Percentiles rank a stretch among this genome's conserved stretches.
Conservation (phyloP, 2,888 invertebrate species). For the Epiperipatus broadwayi region DNA sequence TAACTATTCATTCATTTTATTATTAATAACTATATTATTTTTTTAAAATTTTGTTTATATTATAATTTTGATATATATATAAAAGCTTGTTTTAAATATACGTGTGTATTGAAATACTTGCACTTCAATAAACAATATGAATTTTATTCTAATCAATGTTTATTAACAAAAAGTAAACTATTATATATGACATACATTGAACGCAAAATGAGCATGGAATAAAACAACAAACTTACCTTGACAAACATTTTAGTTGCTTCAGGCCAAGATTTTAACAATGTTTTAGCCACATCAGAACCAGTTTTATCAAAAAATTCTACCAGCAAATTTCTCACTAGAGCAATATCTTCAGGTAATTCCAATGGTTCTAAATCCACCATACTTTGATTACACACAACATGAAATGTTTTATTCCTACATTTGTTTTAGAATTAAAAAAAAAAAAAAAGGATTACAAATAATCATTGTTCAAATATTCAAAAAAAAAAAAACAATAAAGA, state of each 20-base stretch:
- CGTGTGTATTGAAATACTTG: too few relatives aligned
- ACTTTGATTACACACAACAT: slow-evolving; percentile 57
- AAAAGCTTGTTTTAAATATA: too few relatives aligned
- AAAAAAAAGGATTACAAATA: slow-evolving; percentile 5
- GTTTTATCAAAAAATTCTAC: slow-evolving; percentile 70
- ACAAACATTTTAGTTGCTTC: slow-evolving; percentile 55
- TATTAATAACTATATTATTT: too few relatives aligned
- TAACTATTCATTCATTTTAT: too few relatives aligned
- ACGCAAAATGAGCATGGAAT: too few relatives aligned
- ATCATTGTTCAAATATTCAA: neutral
- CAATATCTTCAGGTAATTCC: slow-evolving; percentile 53
- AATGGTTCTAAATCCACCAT: slow-evolving; percentile 77
- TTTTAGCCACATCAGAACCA: slow-evolving; percentile 60
- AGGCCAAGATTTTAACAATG: slow-evolving; percentile 60
- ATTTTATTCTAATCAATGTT: too few relatives aligned
- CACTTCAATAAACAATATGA: too few relatives aligned
- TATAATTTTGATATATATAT: too few relatives aligned
- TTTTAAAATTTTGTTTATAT: too few relatives aligned
- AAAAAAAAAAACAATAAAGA: neutral
- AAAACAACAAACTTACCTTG: slow-evolving; percentile 38
- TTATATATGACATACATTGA: too few relatives aligned
- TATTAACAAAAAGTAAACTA: too few relatives aligned
- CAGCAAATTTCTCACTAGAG: slow-evolving; percentile 51
- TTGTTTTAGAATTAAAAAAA: slow-evolving; percentile 1
- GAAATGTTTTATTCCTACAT: slow-evolving; percentile 37